These are phyloP conservation scores for Otocyon megalotis DNA, from an alignment of 2,113 vertebrate species.

Conservation along the genomic window DNA sequence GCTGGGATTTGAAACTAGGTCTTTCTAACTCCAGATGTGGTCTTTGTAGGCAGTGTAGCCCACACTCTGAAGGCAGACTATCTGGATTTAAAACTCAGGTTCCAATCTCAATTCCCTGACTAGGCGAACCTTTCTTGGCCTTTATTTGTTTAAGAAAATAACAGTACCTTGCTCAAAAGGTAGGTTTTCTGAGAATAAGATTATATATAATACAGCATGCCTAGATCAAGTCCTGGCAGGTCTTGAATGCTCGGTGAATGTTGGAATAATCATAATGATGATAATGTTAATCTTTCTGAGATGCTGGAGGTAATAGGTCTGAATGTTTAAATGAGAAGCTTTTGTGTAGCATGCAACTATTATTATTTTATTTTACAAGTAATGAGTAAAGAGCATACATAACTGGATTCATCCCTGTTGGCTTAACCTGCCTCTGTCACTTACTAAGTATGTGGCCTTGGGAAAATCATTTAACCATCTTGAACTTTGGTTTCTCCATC, in stretches of 20 bases:
- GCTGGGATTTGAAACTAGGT: neutral
- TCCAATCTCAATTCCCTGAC: neutral
- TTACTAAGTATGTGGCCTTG: neutral
- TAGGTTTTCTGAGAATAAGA: neutral
- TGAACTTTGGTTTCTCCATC: conserved; percentile 14
- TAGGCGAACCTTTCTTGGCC: neutral
- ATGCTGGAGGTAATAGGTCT: neutral
- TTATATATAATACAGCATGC: neutral
- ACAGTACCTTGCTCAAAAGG: neutral
- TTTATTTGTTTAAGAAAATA: neutral
- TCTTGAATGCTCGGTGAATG: neutral
- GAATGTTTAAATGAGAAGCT: neutral
- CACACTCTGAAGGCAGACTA: neutral
- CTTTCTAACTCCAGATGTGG: neutral
- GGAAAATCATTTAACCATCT: neutral
- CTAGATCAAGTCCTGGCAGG: neutral
- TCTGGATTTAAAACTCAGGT: neutral
- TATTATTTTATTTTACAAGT: neutral
- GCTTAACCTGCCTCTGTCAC: neutral
- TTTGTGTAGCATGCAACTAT: neutral
- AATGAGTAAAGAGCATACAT: neutral
- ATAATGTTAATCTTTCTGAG: neutral
- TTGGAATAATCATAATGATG: neutral
- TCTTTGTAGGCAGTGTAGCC: neutral
- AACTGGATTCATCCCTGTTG: neutral